Conservation (phyloP, 2,888 invertebrate genomes). For the Dasypogon diadema region DNA sequence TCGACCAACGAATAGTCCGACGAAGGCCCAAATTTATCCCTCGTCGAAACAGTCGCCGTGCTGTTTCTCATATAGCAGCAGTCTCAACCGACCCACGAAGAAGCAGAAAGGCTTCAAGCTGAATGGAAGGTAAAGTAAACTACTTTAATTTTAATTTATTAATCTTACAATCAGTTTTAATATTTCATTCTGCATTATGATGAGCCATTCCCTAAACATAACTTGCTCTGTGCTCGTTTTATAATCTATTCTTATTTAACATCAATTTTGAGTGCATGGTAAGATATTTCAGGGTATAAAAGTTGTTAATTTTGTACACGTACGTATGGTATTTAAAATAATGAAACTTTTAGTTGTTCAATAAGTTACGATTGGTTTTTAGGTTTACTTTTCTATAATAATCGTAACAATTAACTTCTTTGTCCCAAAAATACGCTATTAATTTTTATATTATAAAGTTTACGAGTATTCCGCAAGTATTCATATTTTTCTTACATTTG, state of each 20-base stretch:
- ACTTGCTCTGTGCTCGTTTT: slow-evolving; percentile 37
- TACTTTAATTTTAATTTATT: background rate
- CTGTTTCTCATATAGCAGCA: slow-evolving; percentile 64
- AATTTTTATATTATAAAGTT: too few species aligned
- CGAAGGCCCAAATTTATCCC: slow-evolving; percentile 62
- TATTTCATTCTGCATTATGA: slow-evolving; percentile 34
- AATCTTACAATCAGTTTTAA: background rate
- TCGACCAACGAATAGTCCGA: slow-evolving; percentile 57
- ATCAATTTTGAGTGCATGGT: slow-evolving; percentile 43
- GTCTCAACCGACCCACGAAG: slow-evolving; percentile 67
- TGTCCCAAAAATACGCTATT: too few species aligned
- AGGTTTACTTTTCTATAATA: too few species aligned
- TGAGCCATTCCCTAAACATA: slow-evolving; percentile 21
- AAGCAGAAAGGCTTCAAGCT: slow-evolving; percentile 66
- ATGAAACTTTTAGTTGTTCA: too few species aligned
- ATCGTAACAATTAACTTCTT: too few species aligned
- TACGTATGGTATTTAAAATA: too few species aligned
- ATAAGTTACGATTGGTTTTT: too few species aligned
- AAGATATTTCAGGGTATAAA: slow-evolving; percentile 32
- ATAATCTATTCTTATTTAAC: slow-evolving; percentile 11
- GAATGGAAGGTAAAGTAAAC: slow-evolving; percentile 65
- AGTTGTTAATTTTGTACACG: slow-evolving; percentile 13
- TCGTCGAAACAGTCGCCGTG: slow-evolving; percentile 65
- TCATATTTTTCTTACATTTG: too few species aligned
- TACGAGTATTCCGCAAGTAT: too few species aligned